Conservation (phyloP, 2,797 vertebrate species). For the Melanotaenia nigrans region DNA sequence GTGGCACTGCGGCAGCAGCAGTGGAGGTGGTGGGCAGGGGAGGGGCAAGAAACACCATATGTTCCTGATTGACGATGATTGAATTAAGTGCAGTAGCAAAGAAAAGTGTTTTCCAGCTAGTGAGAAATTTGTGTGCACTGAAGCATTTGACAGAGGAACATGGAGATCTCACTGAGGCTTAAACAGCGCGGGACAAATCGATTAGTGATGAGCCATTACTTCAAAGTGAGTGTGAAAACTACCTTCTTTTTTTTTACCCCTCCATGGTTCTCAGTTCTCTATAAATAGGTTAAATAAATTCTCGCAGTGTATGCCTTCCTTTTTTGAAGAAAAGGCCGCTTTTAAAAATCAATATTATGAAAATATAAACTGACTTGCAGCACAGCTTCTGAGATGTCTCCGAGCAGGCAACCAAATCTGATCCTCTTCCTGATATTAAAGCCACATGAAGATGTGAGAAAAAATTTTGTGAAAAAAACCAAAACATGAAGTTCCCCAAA, state of each 20-base stretch:
- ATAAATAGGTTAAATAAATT: constrained; percentile 48
- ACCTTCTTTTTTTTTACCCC: neutral
- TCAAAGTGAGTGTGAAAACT: constrained; percentile 45
- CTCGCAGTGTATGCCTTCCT: constrained; percentile 22
- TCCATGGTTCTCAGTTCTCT: constrained; percentile 8
- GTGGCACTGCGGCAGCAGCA: constrained; percentile 51
- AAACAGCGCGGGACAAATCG: constrained; percentile 71
- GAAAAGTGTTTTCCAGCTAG: constrained; percentile 51
- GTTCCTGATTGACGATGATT: constrained; percentile 75
- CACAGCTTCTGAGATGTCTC: constrained; percentile 44
- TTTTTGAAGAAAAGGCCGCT: constrained; percentile 42
- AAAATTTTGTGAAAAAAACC: constrained; percentile 33
- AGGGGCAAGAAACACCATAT: constrained; percentile 59
- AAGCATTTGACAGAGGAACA: constrained; percentile 65
- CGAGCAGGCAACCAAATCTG: constrained; percentile 35
- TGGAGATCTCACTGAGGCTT: constrained; percentile 48
- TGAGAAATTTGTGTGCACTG: constrained; percentile 52
- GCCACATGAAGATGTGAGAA: constrained; percentile 40
- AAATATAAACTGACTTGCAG: constrained; percentile 29
- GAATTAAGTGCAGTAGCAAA: constrained; percentile 72
- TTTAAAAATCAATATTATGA: constrained; percentile 51
- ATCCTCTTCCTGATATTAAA: constrained; percentile 42
- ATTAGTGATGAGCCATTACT: constrained; percentile 73
- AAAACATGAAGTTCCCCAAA: constrained; percentile 58
- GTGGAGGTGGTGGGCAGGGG: constrained; percentile 26